Percentiles rank a stretch among this genome's conserved stretches.
phyloP scores from a whole-genome alignment of 2,888 invertebrate genomes.

The Tribolium freemani region DNA sequence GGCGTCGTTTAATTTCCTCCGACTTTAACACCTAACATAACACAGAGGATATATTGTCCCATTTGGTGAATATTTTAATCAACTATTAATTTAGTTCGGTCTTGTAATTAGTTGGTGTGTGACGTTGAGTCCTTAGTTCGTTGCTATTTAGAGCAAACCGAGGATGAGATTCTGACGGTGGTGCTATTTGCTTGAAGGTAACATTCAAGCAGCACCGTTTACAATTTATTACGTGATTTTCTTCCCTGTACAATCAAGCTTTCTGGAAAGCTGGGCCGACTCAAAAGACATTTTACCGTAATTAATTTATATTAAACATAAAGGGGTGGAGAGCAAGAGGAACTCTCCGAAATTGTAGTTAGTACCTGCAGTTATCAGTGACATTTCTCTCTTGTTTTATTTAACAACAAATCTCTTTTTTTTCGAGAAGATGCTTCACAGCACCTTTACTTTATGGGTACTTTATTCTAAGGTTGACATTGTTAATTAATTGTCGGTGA shows the following conservation, averaged over 20 bases:
- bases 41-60: constrained; percentile 6
- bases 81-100: constrained; percentile 37
- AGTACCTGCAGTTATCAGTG: too few species aligned
- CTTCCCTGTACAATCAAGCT: constrained; percentile 32
- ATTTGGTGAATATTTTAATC: constrained; percentile 26
- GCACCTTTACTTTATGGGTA: too few species aligned
- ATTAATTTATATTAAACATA: constrained; percentile 31
- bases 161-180: constrained; percentile 27
- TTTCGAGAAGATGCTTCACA: too few species aligned
- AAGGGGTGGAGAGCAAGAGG: not conserved
- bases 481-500: too few species aligned
- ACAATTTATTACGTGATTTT: constrained; percentile 36
- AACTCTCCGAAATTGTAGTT: too few species aligned
- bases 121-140: constrained; percentile 5
- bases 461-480: too few species aligned
- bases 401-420: too few species aligned
- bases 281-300: constrained; percentile 18
- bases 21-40: constrained; percentile 3
- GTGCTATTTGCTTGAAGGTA: constrained; percentile 17
- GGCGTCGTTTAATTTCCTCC: constrained; percentile 24
- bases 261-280: not conserved
- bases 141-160: constrained; percentile 14
- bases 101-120: constrained; percentile 32
- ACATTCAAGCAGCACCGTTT: constrained; percentile 25
- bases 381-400: too few species aligned